These are phyloP conservation scores for Ceyx cyanopectus DNA, from an alignment of 2,113 vertebrate species.

Conservation along the genomic window DNA sequence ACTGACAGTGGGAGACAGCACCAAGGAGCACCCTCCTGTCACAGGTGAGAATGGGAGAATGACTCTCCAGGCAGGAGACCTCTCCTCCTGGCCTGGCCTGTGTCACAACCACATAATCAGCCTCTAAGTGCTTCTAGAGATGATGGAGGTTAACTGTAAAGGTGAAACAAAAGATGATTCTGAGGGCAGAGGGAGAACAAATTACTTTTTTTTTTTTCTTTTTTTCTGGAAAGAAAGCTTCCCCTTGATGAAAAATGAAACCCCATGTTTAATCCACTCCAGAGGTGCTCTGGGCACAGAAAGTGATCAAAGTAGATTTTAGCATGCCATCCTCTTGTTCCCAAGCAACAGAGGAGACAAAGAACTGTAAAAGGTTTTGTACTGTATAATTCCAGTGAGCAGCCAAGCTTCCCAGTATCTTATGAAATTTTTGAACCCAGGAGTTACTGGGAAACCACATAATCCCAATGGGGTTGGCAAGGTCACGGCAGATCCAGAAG, in stretches of 20 bases:
- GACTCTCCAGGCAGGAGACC: background rate
- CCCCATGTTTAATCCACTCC: background rate
- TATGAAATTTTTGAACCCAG: background rate
- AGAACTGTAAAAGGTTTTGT: background rate
- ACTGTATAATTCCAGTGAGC: background rate
- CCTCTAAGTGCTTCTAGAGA: background rate
- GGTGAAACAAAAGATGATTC: background rate
- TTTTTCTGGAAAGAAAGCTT: background rate
- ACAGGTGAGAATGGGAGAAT: background rate
- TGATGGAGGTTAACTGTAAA: background rate
- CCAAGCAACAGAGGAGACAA: background rate
- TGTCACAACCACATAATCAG: background rate
- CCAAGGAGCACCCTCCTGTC: background rate
- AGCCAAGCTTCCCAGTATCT: background rate
- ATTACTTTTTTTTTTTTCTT: accelerated
- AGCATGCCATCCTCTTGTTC: background rate
- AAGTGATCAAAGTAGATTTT: background rate
- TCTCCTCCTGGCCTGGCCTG: background rate
- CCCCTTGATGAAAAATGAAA: background rate
- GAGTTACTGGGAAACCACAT: background rate
- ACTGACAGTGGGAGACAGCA: background rate
- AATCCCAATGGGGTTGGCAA: background rate
- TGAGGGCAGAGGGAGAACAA: background rate
- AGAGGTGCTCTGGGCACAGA: background rate
- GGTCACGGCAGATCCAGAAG: background rate